A percentile compares a stretch with the other conserved stretches of the same genome.
These are phyloP conservation scores for Pachyuromys duprasi DNA, from an alignment of 2,797 vertebrate genomes.

Conservation along the genomic window DNA sequence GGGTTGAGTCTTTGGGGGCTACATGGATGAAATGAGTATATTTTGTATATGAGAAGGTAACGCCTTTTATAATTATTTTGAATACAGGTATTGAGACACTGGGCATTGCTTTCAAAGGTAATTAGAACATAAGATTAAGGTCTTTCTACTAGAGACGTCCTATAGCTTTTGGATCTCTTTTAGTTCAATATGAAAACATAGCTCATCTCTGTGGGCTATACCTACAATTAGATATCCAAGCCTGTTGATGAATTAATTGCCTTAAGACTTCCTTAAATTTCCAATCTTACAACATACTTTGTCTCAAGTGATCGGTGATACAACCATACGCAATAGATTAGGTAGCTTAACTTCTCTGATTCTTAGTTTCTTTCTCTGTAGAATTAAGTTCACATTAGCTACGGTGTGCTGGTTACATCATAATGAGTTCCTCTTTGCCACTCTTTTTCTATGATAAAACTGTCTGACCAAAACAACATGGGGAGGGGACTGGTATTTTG, in stretches of 20 bases:
- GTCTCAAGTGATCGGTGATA: neutral
- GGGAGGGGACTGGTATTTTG: no score
- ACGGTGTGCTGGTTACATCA: neutral
- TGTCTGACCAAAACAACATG: neutral
- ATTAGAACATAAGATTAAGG: neutral
- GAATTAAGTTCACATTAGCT: neutral
- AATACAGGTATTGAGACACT: neutral
- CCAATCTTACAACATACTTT: neutral
- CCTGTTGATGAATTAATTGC: neutral
- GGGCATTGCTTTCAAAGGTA: neutral
- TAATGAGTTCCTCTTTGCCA: neutral
- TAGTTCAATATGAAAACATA: neutral
- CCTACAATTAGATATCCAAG: no score
- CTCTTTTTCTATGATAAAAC: neutral
- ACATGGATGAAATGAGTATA: neutral
- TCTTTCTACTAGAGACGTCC: neutral
- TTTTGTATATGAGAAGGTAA: neutral
- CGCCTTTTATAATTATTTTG: neutral
- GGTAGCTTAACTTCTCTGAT: neutral
- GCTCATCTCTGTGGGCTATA: neutral
- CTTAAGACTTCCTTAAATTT: neutral
- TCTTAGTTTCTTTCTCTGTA: neutral
- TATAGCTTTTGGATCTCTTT: neutral
- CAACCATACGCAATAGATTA: no score
- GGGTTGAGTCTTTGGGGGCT: neutral